These are phyloP conservation scores for Peromyscus melanophrys DNA, from an alignment of 2,797 vertebrate genomes.

Conservation along the genomic window DNA sequence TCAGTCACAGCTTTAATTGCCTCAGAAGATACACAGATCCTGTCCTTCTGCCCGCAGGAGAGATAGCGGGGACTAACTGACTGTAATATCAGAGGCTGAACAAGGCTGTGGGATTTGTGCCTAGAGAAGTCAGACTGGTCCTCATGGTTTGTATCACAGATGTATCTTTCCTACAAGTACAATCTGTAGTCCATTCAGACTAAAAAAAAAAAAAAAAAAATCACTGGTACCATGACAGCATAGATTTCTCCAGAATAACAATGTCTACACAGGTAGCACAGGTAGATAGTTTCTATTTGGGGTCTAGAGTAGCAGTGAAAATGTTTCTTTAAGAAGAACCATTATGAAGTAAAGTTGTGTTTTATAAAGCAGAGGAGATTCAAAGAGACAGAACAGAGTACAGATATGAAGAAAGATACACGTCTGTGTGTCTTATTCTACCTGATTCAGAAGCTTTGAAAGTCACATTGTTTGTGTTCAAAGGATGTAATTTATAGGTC, in stretches of 20 bases:
- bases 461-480: neutral
- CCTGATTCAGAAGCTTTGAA: neutral
- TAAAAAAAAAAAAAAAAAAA: neutral
- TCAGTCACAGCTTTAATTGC: neutral
- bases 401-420: neutral
- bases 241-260: neutral
- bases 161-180: neutral
- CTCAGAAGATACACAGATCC: constrained; percentile 1
- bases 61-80: neutral
- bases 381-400: neutral
- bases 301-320: neutral
- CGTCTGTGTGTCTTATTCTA: neutral
- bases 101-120: neutral
- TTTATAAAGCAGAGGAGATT: neutral
- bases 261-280: neutral
- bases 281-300: neutral
- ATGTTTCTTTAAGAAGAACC: neutral
- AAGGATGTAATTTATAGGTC: neutral
- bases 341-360: neutral
- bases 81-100: neutral
- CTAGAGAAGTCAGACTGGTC: neutral
- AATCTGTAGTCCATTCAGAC: neutral
- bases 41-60: neutral
- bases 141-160: neutral
- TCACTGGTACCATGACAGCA: neutral